These are phyloP conservation scores for Ictidomys tridecemlineatus DNA, from an alignment of 2,113 vertebrate species.

Conservation along the genomic window DNA sequence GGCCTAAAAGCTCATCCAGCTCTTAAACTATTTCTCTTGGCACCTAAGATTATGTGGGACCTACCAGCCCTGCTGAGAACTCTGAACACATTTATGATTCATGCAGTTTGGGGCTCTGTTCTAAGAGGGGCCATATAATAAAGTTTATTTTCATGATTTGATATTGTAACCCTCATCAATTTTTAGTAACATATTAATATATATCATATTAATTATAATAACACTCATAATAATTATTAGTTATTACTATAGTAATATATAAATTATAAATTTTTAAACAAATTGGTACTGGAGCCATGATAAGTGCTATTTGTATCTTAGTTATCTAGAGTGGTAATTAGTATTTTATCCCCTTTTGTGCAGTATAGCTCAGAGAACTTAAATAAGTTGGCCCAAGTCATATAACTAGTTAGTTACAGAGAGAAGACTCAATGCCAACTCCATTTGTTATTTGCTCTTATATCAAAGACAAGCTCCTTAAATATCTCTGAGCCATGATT, in stretches of 20 bases:
- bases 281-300: neutral
- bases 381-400: neutral
- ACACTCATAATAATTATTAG: neutral
- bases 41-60: neutral
- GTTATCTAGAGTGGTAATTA: neutral
- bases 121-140: neutral
- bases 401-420: neutral
- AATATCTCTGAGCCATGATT: neutral
- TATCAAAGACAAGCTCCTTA: neutral
- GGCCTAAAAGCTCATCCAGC: neutral
- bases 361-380: neutral
- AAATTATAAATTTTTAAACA: neutral
- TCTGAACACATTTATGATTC: neutral
- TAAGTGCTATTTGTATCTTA: neutral
- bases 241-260: neutral
- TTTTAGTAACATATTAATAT: neutral
- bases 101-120: neutral
- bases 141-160: neutral
- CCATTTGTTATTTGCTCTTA: neutral
- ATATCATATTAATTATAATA: neutral
- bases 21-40: neutral
- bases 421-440: neutral
- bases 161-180: neutral
- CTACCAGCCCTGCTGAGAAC: neutral
- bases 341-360: slow-evolving; percentile 9